Conservation (phyloP, 1,140 invertebrate species). For the Bathynomus jamesi region DNA sequence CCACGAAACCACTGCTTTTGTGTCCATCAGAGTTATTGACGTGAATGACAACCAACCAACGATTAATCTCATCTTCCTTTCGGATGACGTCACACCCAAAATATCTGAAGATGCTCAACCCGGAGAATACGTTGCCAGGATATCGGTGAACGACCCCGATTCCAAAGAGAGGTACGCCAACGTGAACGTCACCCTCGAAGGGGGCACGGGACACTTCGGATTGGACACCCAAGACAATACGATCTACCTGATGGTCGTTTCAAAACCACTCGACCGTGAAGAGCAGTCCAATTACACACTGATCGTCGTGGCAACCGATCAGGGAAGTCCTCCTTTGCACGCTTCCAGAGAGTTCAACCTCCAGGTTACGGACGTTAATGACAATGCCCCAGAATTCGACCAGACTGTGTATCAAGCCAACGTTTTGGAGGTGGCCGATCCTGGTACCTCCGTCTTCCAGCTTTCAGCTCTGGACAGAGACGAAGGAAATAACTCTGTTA, state of each 20-base stretch:
- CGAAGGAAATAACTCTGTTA: constrained; percentile 75
- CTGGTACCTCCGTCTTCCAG: constrained; percentile 72
- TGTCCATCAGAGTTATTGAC: constrained; percentile 82
- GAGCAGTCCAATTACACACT: constrained; percentile 70
- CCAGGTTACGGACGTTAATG: constrained; percentile 78
- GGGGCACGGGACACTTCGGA: constrained; percentile 85
- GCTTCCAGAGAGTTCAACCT: constrained; percentile 71
- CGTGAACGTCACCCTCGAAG: constrained; percentile 63
- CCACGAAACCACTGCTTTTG: constrained; percentile 82
- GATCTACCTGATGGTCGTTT: constrained; percentile 82
- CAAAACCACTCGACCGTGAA: constrained; percentile 79
- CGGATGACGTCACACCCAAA: constrained; percentile 84
- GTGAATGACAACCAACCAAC: constrained; percentile 92
- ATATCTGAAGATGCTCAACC: constrained; percentile 82
- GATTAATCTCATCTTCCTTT: constrained; percentile 85
- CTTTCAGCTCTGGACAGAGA: constrained; percentile 77
- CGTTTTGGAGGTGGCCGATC: constrained; percentile 76
- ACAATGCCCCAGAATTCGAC: constrained; percentile 80
- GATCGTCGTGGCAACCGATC: constrained; percentile 89
- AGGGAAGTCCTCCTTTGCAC: constrained; percentile 83
- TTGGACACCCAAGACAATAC: constrained; percentile 80
- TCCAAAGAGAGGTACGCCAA: constrained; percentile 81
- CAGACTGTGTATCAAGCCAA: constrained; percentile 68
- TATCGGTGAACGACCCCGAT: constrained; percentile 89
- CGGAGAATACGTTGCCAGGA: constrained; percentile 85